Evolutionary conservation across 2,888 invertebrate genomes (phyloP).

Genomic region (Chalcosyrphus nemorum): DNA sequence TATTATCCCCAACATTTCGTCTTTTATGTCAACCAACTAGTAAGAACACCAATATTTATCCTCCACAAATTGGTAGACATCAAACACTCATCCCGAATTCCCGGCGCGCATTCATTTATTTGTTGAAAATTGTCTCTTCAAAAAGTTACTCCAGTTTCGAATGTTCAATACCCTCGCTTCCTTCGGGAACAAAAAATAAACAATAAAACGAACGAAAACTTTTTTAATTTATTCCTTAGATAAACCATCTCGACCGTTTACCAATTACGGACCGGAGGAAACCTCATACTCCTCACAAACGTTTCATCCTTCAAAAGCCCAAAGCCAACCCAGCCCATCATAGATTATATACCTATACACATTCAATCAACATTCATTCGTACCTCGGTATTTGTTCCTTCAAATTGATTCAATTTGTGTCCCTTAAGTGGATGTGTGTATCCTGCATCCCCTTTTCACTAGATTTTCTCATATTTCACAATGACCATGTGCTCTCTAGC

Average conservation of each 20-base stretch:
- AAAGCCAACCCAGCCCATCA: neutral
- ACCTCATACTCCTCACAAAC: neutral
- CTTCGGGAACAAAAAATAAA: conserved; percentile 53
- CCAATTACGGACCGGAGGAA: conserved; percentile 46
- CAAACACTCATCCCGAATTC: conserved; percentile 54
- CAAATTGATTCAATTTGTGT: conserved; percentile 54
- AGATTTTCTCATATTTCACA: conserved; percentile 11
- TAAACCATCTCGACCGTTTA: conserved; percentile 62
- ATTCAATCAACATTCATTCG: conserved; percentile 58
- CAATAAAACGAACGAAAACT: conserved; percentile 57
- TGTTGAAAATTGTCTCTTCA: conserved; percentile 47
- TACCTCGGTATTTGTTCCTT: conserved; percentile 40
- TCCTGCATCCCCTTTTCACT: too few species aligned
- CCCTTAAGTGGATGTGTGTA: conserved; percentile 18
- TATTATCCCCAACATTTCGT: conserved; percentile 39
- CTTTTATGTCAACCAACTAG: conserved; percentile 66
- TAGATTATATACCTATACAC: neutral
- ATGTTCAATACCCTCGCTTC: conserved; percentile 13
- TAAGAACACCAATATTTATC: conserved; percentile 66
- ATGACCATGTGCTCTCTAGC: conserved; percentile 7
- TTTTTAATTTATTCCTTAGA: conserved; percentile 70
- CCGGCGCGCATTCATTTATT: conserved; percentile 42
- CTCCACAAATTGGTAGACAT: conserved; percentile 65
- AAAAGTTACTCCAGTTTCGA: conserved; percentile 41
- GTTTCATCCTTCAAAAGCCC: neutral